Evolutionary conservation across 2,888 invertebrate species (phyloP).

Genomic region (Torymus auratus): DNA sequence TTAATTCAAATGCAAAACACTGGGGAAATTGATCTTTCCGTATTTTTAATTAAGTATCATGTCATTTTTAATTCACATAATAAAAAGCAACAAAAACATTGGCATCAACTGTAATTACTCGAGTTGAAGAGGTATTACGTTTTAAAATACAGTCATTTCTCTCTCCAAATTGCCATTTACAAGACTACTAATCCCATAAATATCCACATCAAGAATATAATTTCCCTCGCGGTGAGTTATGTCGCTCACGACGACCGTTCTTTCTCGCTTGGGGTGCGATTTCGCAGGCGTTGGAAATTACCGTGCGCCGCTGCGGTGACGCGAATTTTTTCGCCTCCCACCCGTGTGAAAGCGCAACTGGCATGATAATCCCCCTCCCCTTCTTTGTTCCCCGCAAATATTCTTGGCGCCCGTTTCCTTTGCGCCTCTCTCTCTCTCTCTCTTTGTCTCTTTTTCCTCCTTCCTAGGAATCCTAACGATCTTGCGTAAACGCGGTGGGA

Average conservation of each 20-base stretch:
- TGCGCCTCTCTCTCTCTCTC: no score
- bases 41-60: no score
- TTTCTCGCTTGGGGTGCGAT: conserved; percentile 16
- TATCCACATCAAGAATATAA: conserved; percentile 24
- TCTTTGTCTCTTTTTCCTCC: no score
- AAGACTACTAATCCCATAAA: conserved; percentile 29
- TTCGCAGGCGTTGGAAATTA: conserved; percentile 38
- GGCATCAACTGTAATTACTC: no score
- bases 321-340: conserved; percentile 24
- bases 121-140: neutral
- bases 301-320: conserved; percentile 22
- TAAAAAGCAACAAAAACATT: no score
- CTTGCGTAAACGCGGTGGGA: no score
- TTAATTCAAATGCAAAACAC: no score
- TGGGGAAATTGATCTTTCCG: no score
- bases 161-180: neutral
- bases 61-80: no score
- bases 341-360: conserved; percentile 28
- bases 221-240: conserved; percentile 30
- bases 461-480: no score
- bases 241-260: neutral
- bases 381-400: no score
- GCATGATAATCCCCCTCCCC: conserved; percentile 14
- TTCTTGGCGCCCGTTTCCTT: no score
- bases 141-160: neutral